Percentiles rank a stretch among this genome's conserved stretches.
Evolutionary conservation across 2,888 invertebrate species (phyloP).

Genomic region (Hirudinaria manillensis): DNA sequence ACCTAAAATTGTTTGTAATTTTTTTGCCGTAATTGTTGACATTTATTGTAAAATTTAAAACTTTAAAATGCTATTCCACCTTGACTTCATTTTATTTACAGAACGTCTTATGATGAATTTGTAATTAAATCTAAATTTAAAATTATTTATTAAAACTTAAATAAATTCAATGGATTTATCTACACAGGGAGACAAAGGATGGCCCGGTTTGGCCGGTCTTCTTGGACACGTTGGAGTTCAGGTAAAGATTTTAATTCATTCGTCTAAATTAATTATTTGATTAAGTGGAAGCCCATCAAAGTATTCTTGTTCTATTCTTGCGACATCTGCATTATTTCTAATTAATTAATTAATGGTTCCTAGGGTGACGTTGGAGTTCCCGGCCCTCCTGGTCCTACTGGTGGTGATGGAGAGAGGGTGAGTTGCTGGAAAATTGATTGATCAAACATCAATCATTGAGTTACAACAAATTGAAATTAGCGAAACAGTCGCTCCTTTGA

Average conservation of each 20-base stretch:
- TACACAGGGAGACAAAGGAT: slow-evolving; percentile 29
- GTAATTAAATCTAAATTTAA: too few relatives aligned
- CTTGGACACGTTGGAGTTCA: slow-evolving; percentile 16
- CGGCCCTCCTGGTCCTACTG: slow-evolving; percentile 23
- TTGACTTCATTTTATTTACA: too few relatives aligned
- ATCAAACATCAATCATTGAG: too few relatives aligned
- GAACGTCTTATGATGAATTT: too few relatives aligned
- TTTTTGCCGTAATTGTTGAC: too few relatives aligned
- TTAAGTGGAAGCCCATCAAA: background rate
- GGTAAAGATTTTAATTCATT: background rate
- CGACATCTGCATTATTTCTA: background rate
- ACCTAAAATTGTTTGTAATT: too few relatives aligned
- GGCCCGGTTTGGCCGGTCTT: slow-evolving; percentile 26
- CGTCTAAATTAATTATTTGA: background rate
- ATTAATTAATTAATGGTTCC: background rate
- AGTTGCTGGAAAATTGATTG: background rate
- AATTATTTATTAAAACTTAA: too few relatives aligned
- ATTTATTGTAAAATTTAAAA: too few relatives aligned
- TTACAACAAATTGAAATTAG: too few relatives aligned
- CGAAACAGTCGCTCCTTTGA: too few relatives aligned
- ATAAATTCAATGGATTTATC: background rate
- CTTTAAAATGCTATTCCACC: too few relatives aligned
- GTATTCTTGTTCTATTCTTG: background rate
- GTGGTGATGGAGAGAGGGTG: slow-evolving; percentile 26
- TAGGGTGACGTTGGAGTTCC: slow-evolving; percentile 25